Percentiles rank a stretch among this genome's conserved stretches.
Evolutionary conservation across 2,113 vertebrate species (phyloP).

Genomic region (Chitala chitala): DNA sequence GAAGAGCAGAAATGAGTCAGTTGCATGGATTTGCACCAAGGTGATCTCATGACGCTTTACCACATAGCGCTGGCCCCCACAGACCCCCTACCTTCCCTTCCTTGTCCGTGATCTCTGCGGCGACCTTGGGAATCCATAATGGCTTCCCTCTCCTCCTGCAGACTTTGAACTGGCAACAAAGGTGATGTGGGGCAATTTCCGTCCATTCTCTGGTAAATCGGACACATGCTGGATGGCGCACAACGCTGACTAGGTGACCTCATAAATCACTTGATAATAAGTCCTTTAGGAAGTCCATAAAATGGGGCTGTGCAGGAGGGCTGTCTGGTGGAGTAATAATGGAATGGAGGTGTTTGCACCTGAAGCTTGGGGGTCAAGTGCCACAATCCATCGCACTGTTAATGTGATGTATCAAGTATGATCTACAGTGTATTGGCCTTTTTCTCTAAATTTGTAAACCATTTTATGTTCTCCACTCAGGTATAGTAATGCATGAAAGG

Average conservation of each 20-base stretch:
- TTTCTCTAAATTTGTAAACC: no score
- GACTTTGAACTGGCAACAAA: conserved; percentile 53
- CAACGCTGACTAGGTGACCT: conserved; percentile 38
- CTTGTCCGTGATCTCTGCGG: conserved; percentile 51
- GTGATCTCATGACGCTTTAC: conserved; percentile 35
- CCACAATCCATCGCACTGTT: conserved; percentile 30
- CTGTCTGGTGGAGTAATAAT: conserved; percentile 38
- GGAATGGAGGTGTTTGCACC: not conserved
- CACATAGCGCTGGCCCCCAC: conserved; percentile 37
- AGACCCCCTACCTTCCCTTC: conserved; percentile 16
- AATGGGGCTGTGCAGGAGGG: conserved; percentile 39
- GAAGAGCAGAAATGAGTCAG: conserved; percentile 57
- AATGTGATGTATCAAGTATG: not conserved
- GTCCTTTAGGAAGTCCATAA: conserved; percentile 71
- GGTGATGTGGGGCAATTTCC: conserved; percentile 51
- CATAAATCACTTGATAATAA: conserved; percentile 67
- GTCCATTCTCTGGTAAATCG: conserved; percentile 60
- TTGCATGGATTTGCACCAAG: conserved; percentile 53
- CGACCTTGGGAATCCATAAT: conserved; percentile 55
- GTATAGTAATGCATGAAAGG: no score
- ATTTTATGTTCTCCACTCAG: no score
- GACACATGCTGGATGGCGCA: conserved; percentile 40
- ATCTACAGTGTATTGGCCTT: not conserved
- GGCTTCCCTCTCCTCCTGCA: conserved; percentile 57
- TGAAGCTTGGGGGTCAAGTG: not conserved